Conservation (phyloP, 2,113 vertebrate genomes). For the Chelonoidis abingdonii region DNA sequence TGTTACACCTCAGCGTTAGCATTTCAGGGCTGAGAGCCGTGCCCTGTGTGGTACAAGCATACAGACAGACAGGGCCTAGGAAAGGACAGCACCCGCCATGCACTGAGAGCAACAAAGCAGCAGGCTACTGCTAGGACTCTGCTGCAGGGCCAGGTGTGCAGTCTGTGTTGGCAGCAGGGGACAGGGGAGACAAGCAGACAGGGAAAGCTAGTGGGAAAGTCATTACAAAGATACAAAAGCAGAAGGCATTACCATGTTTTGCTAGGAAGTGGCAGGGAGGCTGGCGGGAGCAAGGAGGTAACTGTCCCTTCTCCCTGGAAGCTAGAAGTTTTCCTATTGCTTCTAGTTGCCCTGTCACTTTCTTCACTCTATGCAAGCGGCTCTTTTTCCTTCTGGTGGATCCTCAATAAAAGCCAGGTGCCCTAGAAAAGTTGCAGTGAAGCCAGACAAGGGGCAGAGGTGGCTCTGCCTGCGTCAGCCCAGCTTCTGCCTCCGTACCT, state of each 20-base stretch:
- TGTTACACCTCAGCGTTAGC: not conserved
- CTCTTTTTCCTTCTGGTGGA: not conserved
- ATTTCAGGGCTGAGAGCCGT: not conserved
- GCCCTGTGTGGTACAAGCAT: not conserved
- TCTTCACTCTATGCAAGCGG: not conserved
- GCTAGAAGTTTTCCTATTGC: not conserved
- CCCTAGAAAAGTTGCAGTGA: not conserved
- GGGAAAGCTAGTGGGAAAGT: not conserved
- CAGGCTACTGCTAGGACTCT: not conserved
- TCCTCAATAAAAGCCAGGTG: not conserved
- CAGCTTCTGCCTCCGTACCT: not conserved
- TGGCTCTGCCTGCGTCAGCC: not conserved
- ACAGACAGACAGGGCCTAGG: not conserved
- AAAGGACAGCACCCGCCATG: not conserved
- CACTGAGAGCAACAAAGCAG: not conserved
- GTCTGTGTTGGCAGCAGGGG: not conserved
- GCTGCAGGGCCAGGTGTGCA: not conserved
- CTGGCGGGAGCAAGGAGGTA: not conserved
- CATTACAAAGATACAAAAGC: not conserved
- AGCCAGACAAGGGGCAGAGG: not conserved
- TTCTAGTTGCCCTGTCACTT: not conserved
- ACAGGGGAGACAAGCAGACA: not conserved
- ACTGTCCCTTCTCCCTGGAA: not conserved
- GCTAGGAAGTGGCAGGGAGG: slow-evolving; percentile 1
- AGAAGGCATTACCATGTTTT: slow-evolving; percentile 48